Percentiles rank a stretch among this genome's conserved stretches.
Evolutionary conservation across 35 echinoderm and acorn worm species (phyloP).

Genomic region (Diadema setosum): DNA sequence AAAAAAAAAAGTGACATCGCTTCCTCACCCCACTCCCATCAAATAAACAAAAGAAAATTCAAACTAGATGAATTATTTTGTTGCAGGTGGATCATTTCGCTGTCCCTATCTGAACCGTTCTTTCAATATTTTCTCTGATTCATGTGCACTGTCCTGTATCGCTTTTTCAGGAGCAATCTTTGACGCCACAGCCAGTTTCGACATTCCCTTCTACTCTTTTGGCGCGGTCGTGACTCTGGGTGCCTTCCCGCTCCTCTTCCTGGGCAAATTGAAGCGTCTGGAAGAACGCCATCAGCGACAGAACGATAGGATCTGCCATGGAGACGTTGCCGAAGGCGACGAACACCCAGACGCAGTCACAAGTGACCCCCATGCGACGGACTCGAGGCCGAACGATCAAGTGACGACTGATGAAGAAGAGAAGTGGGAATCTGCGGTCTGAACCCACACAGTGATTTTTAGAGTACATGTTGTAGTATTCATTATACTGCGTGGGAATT

Average conservation of each 20-base stretch:
- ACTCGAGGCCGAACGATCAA: too few relatives aligned
- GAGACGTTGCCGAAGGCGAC: too few relatives aligned
- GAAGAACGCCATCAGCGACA: conserved; percentile 6
- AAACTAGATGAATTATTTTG: background rate
- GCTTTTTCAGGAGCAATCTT: background rate
- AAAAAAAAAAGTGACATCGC: background rate
- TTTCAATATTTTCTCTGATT: background rate
- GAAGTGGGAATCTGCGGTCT: too few relatives aligned
- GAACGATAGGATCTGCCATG: too few relatives aligned
- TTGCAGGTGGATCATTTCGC: background rate
- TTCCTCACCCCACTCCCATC: background rate
- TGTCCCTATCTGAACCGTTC: too few relatives aligned
- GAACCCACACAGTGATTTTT: too few relatives aligned
- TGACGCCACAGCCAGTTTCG: background rate
- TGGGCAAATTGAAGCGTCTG: background rate
- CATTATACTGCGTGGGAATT: too few relatives aligned
- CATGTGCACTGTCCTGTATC: too few relatives aligned
- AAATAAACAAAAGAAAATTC: background rate
- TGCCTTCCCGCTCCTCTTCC: background rate
- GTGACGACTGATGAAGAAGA: too few relatives aligned
- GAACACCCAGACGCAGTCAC: too few relatives aligned
- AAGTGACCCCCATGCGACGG: too few relatives aligned
- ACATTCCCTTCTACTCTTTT: background rate
- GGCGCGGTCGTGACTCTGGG: background rate
- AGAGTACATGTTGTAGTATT: too few relatives aligned